Evolutionary conservation across 2,113 vertebrate genomes (phyloP).

Genomic region (Brachypodius melanocephalos): DNA sequence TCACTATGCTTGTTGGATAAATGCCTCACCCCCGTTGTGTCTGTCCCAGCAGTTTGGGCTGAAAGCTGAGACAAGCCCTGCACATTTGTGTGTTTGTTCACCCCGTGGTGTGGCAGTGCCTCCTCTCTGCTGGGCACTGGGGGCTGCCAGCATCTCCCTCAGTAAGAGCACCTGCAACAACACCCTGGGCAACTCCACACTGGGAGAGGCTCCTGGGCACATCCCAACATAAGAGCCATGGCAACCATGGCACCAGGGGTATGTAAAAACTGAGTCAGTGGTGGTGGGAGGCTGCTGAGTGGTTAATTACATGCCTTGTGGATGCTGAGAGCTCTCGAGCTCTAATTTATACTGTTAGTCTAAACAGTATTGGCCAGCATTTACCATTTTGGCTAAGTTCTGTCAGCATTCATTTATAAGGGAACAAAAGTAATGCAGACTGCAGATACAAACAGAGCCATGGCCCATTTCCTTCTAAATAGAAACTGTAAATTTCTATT

Average conservation of each 20-base stretch:
- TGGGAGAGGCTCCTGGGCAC: not conserved
- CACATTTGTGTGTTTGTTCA: not conserved
- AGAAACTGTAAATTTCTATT: not conserved
- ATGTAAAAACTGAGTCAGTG: not conserved
- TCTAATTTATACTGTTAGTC: not conserved
- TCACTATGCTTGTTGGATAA: not conserved
- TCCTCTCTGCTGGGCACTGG: not conserved
- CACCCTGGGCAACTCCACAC: not conserved
- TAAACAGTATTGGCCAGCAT: not conserved
- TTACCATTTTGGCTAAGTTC: not conserved
- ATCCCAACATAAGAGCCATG: accelerated
- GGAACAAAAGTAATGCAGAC: not conserved
- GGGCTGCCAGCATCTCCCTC: not conserved
- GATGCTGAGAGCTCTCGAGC: not conserved
- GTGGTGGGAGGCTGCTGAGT: not conserved
- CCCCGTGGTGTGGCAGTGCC: not conserved
- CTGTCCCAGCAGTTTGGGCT: not conserved
- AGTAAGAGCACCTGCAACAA: not conserved
- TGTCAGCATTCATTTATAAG: not conserved
- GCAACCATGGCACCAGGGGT: not conserved
- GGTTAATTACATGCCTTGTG: not conserved
- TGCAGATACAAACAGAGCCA: not conserved
- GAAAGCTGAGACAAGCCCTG: not conserved
- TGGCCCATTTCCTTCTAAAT: not conserved
- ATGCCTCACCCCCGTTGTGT: not conserved